Conservation (phyloP, 2,797 vertebrate genomes). For the Caiman crocodilus region DNA sequence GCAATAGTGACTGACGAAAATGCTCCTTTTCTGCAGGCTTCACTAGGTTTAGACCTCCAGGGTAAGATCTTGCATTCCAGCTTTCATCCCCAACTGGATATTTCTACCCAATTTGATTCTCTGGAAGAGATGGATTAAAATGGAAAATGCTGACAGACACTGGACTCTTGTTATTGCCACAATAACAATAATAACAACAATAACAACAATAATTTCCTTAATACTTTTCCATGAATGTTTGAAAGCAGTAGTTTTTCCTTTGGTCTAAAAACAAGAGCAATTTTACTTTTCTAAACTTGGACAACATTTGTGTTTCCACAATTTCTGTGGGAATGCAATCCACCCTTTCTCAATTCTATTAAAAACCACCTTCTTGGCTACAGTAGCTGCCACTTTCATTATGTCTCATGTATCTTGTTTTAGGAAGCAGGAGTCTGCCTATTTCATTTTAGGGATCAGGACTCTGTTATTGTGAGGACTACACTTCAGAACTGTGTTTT, state of each 20-base stretch:
- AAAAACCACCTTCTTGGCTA: slow-evolving; percentile 73
- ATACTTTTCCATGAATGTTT: slow-evolving; percentile 71
- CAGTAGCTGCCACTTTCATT: slow-evolving; percentile 40
- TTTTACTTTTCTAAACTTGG: slow-evolving; percentile 75
- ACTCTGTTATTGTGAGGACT: slow-evolving; percentile 7
- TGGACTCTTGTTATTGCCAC: slow-evolving; percentile 51
- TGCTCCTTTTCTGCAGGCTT: slow-evolving; percentile 44
- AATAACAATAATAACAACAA: slow-evolving; percentile 12
- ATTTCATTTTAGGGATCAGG: slow-evolving; percentile 5
- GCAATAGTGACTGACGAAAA: slow-evolving; percentile 47
- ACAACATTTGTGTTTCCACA: slow-evolving; percentile 70
- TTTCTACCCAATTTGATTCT: slow-evolving; percentile 55
- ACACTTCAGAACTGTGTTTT: slow-evolving; percentile 12
- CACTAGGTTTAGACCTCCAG: slow-evolving; percentile 61
- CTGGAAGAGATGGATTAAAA: slow-evolving; percentile 65
- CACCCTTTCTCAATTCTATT: slow-evolving; percentile 70
- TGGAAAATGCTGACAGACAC: slow-evolving; percentile 72
- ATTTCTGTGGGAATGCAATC: slow-evolving; percentile 71
- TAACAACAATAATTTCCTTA: slow-evolving; percentile 74
- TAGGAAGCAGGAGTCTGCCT: slow-evolving; percentile 58
- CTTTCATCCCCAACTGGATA: slow-evolving; percentile 28
- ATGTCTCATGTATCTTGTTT: slow-evolving; percentile 62
- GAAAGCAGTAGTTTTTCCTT: slow-evolving; percentile 75
- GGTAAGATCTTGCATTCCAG: slow-evolving; percentile 49
- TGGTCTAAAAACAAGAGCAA: slow-evolving; percentile 68